These are phyloP conservation scores for Mormyrus lacerda DNA, from an alignment of 2,113 vertebrate species.

Conservation along the genomic window DNA sequence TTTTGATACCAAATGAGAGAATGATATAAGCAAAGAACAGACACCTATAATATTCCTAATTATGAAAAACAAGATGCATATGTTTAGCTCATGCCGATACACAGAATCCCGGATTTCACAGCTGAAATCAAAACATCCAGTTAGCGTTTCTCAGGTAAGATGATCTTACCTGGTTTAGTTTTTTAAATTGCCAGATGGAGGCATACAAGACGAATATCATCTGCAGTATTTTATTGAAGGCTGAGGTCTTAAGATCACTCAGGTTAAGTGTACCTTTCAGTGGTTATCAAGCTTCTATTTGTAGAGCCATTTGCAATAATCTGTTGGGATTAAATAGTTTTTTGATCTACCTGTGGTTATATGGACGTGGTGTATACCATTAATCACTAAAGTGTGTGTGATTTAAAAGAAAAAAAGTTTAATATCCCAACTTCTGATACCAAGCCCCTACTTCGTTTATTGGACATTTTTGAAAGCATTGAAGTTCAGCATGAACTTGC, in stretches of 20 bases:
- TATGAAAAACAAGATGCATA: no score
- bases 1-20: neutral
- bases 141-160: no score
- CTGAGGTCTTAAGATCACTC: no score
- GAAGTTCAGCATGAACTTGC: neutral
- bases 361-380: neutral
- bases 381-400: no score
- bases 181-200: neutral
- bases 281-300: neutral
- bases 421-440: neutral
- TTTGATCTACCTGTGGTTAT: neutral
- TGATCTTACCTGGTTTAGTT: no score
- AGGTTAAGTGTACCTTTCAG: neutral
- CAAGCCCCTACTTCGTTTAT: neutral
- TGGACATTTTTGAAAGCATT: neutral
- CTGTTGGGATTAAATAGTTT: neutral
- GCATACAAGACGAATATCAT: neutral
- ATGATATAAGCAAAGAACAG: neutral
- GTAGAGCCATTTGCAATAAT: neutral
- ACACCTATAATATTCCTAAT: neutral
- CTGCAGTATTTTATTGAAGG: neutral
- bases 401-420: no score
- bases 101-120: neutral
- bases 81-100: neutral
- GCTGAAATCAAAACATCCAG: no score